Evolutionary conservation across 1,140 invertebrate genomes (phyloP).

Genomic region (Polyergus mexicanus): DNA sequence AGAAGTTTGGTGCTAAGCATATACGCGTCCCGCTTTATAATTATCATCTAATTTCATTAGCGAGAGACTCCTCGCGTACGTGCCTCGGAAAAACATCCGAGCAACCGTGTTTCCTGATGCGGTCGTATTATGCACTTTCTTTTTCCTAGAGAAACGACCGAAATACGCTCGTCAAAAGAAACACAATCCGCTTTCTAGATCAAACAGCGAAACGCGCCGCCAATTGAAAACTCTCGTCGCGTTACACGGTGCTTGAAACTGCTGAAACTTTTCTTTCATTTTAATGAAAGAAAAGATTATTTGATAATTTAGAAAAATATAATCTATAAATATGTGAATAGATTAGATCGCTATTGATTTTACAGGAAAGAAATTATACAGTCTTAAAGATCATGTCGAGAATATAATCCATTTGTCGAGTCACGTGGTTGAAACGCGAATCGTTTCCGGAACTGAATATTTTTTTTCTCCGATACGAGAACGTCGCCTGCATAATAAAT

Average conservation of each 20-base stretch:
- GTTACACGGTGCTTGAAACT: neutral
- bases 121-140: slow-evolving; percentile 62
- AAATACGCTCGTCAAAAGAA: slow-evolving; percentile 58
- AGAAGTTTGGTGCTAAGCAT: neutral
- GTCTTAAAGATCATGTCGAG: neutral
- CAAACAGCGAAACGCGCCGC: slow-evolving; percentile 39
- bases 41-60: slow-evolving; percentile 59
- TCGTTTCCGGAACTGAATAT: neutral
- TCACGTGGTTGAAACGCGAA: slow-evolving; percentile 4
- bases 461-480: slow-evolving; percentile 12
- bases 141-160: slow-evolving; percentile 63
- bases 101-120: slow-evolving; percentile 39
- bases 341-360: neutral
- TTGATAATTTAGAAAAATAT: too few relatives aligned
- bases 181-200: slow-evolving; percentile 46
- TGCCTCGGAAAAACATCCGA: slow-evolving; percentile 35
- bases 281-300: slow-evolving; percentile 2
- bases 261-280: slow-evolving; percentile 1
- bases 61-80: neutral
- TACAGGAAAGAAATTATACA: neutral
- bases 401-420: neutral
- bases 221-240: slow-evolving; percentile 27
- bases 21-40: neutral
- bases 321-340: neutral
- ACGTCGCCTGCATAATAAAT: slow-evolving; percentile 26